Evolutionary conservation across 2,888 invertebrate species (phyloP).

Genomic region (Molorchus minor): DNA sequence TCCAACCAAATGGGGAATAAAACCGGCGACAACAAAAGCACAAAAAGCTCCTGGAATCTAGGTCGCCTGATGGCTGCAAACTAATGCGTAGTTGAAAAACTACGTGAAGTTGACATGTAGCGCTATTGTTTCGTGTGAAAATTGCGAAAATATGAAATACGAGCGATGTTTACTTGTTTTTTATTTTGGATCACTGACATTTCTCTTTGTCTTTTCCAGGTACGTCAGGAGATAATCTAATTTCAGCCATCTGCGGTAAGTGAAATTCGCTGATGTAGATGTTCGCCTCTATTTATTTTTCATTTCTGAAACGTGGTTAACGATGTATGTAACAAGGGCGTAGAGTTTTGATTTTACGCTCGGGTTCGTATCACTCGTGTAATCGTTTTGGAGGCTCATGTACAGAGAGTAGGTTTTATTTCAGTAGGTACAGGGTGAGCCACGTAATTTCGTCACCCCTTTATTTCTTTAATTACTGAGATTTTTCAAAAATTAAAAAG

Average conservation of each 20-base stretch:
- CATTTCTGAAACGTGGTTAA: slow-evolving; percentile 17
- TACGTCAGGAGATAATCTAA: slow-evolving; percentile 22
- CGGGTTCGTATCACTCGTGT: not conserved
- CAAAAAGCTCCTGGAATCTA: slow-evolving; percentile 16
- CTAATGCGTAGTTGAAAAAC: slow-evolving; percentile 22
- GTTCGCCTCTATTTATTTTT: slow-evolving; percentile 17
- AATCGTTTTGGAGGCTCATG: not conserved
- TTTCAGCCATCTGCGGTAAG: slow-evolving; percentile 18
- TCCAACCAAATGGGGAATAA: slow-evolving; percentile 7
- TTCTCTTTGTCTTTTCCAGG: slow-evolving; percentile 27
- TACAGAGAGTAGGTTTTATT: too few species aligned
- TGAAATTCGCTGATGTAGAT: slow-evolving; percentile 20
- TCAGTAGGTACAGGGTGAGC: too few species aligned
- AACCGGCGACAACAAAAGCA: slow-evolving; percentile 1
- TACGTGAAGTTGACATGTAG: slow-evolving; percentile 17
- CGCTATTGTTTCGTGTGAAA: slow-evolving; percentile 21
- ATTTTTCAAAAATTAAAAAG: too few species aligned
- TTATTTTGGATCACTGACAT: slow-evolving; percentile 15
- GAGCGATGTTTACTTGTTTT: not conserved
- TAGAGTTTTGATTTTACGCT: slow-evolving; percentile 15
- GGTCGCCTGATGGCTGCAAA: slow-evolving; percentile 21
- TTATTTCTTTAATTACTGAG: too few species aligned
- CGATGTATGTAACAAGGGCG: slow-evolving; percentile 20
- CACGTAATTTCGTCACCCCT: too few species aligned
- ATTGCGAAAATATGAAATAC: slow-evolving; percentile 19